phyloP scores from a whole-genome alignment of 1,140 invertebrate genomes.

The Tetragonula clypearis region DNA sequence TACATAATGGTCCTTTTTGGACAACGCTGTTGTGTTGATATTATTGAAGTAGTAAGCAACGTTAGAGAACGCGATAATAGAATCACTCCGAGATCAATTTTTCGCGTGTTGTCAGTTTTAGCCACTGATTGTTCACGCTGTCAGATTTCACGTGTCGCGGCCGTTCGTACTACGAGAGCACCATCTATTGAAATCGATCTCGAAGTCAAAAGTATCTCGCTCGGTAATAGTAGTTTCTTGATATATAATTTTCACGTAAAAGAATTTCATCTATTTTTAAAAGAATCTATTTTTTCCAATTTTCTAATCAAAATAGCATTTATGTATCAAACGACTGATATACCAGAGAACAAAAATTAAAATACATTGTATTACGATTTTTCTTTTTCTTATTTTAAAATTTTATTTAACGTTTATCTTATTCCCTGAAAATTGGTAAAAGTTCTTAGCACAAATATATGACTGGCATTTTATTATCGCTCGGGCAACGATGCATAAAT shows the following conservation, averaged over 20 bases:
- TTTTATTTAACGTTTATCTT: not conserved
- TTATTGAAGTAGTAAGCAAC: not conserved
- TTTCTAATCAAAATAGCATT: not conserved
- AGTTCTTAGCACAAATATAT: not conserved
- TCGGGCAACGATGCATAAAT: no score
- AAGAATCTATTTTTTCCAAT: not conserved
- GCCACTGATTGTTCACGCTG: not conserved
- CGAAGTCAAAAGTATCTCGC: not conserved
- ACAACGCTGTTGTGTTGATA: not conserved
- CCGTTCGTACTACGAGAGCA: not conserved
- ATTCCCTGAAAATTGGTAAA: not conserved
- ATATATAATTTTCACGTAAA: no score
- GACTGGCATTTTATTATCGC: no score
- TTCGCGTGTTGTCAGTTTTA: constrained; percentile 40
- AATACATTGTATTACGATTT: not conserved
- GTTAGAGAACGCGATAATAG: not conserved
- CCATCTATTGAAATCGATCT: constrained; percentile 26
- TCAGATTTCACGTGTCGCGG: not conserved
- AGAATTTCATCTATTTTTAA: not conserved
- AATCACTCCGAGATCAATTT: not conserved
- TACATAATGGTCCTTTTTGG: not conserved
- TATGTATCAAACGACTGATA: not conserved
- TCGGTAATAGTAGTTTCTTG: constrained; percentile 8
- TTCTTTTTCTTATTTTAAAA: not conserved
- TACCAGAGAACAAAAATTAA: not conserved